These are phyloP conservation scores for Henricia sp. DNA, from an alignment of 53 echinoderm and acorn worm genomes.

Conservation along the genomic window DNA sequence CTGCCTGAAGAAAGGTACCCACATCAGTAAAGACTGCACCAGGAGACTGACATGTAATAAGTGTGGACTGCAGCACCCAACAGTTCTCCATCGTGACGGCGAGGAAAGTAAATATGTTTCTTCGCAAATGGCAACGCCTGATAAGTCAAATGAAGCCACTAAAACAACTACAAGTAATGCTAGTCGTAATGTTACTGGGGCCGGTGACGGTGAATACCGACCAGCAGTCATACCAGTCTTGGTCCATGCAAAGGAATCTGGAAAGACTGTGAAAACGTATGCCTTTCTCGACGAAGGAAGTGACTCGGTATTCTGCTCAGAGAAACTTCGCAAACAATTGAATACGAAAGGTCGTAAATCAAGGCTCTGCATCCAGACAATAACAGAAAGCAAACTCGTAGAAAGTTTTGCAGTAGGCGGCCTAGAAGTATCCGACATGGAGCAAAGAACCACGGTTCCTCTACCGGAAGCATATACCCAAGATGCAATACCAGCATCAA, in stretches of 20 bases:
- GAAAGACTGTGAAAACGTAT: slow-evolving; percentile 62
- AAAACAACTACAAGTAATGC: slow-evolving; percentile 23
- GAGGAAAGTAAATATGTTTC: background rate
- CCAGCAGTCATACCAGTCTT: slow-evolving; percentile 3
- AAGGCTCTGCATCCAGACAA: slow-evolving; percentile 6
- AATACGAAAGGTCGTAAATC: background rate
- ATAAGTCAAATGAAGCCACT: slow-evolving; percentile 1
- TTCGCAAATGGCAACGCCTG: background rate
- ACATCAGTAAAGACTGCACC: background rate
- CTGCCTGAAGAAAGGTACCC: slow-evolving; percentile 37
- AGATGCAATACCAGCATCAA: slow-evolving; percentile 3
- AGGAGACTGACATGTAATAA: slow-evolving; percentile 8
- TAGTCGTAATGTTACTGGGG: slow-evolving; percentile 11
- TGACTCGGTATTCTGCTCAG: slow-evolving; percentile 55
- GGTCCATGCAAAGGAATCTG: slow-evolving; percentile 4
- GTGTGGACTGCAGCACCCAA: slow-evolving; percentile 11
- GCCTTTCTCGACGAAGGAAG: slow-evolving; percentile 74
- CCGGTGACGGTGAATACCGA: background rate
- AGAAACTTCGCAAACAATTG: slow-evolving; percentile 30
- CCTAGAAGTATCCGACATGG: background rate
- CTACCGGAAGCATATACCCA: slow-evolving; percentile 20
- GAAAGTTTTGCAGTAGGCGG: background rate
- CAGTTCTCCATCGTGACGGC: slow-evolving; percentile 17
- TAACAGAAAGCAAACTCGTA: background rate
- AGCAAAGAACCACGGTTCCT: background rate